Base-by-base conservation (phyloP, 1,140 invertebrate species). In the Propsilocerus akamusi region DNA sequence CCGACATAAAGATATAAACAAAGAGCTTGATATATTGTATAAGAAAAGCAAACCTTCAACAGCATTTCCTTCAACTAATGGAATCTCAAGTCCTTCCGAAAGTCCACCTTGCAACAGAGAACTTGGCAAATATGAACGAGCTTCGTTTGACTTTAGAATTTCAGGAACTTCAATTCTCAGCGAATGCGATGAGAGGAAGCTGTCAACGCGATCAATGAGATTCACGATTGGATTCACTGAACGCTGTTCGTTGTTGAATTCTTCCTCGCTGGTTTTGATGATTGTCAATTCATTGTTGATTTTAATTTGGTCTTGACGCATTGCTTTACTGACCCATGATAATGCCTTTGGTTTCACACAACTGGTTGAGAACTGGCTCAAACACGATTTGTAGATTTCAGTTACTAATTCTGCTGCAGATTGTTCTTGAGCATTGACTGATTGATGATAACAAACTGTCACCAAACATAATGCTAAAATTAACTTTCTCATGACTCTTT, bases 291-390 rank as follows among this genome's bases (percentile, higher is more conserved):
- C 78, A 4, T 83, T 73, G 2, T 82, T 86, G 41, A 87, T 73
- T 14, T 72, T 72, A 51, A 87, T 76, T 56, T 76, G 75, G 26
- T 81, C 75, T 55, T 80, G 71, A 52, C 77, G 71, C 23, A 72
- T 64, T 4, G 78, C 79, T 22, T 72, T 66, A 52, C 74, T 78
- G 32, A 86, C 70, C 72, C 83, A 86, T 46, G 75, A 67, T 52
- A 86, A 60, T 12, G 84, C 73, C 63, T 81, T 83, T 8, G 83
- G 83, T 56, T 83, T 81, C 30, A 80, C 78, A 65, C 84, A 87
- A 48, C 70, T 69, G 47, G 75, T 65, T 37, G 75, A 77, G 56
- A 77, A 74, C 55, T 76, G 71, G 56, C 73, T 72, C 11, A 80
- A 57, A 57, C 79, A 81, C 61, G 71, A 68, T 28, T 71, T 61